phyloP scores from a whole-genome alignment of 2,113 vertebrate genomes.

The Cyphomyrus plagiostoma region DNA sequence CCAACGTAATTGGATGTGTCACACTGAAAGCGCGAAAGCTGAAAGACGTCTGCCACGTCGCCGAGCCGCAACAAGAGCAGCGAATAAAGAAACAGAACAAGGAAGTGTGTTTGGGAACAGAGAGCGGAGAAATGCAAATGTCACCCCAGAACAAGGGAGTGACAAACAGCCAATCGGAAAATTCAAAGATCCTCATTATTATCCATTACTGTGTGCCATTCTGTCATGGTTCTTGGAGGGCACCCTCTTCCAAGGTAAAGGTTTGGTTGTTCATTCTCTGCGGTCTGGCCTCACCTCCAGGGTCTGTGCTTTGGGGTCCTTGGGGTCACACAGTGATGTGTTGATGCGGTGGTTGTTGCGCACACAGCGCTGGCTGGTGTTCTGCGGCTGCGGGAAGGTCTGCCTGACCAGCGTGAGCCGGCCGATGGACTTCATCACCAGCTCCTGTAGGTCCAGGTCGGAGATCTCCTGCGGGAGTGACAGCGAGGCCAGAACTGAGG shows the following conservation, averaged over 20 bases:
- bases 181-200: not conserved
- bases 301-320: conserved; percentile 84
- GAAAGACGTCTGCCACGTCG: not conserved
- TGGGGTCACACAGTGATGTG: conserved; percentile 89
- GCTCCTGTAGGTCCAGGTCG: conserved; percentile 86
- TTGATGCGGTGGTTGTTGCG: conserved; percentile 94
- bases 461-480: conserved; percentile 75
- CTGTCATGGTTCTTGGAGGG: not conserved
- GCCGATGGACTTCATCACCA: conserved; percentile 94
- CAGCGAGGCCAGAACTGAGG: not conserved
- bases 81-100: not conserved
- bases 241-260: not conserved
- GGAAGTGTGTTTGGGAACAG: not conserved
- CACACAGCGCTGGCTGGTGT: conserved; percentile 86
- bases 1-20: not conserved
- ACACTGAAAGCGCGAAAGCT: not conserved
- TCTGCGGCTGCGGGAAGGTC: conserved; percentile 89
- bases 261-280: not conserved
- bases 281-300: conserved; percentile 74
- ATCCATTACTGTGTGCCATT: not conserved
- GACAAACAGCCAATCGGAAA: not conserved
- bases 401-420: conserved; percentile 90
- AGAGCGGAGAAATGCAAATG: not conserved
- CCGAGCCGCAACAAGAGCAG: not conserved
- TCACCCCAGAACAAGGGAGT: not conserved